Evolutionary conservation across 2,113 vertebrate genomes (phyloP).

Genomic region (Choloepus hoffmanni): DNA sequence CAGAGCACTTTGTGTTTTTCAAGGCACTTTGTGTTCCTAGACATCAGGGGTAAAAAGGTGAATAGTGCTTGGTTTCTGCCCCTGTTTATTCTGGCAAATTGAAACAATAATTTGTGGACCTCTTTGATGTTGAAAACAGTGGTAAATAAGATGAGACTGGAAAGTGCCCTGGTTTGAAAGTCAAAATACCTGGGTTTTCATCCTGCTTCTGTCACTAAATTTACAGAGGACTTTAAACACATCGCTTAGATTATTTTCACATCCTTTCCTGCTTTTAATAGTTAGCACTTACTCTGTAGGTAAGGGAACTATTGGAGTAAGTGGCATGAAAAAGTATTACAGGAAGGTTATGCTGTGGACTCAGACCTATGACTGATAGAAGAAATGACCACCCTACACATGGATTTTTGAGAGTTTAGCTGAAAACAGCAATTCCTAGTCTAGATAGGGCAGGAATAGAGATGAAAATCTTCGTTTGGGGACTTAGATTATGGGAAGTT

Average conservation of each 20-base stretch:
- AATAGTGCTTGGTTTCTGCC: not conserved
- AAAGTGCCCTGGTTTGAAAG: not conserved
- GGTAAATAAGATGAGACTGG: not conserved
- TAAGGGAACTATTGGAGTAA: not conserved
- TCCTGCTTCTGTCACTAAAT: not conserved
- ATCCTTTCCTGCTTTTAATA: not conserved
- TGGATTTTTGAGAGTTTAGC: slow-evolving; percentile 4
- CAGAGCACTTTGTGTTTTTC: not conserved
- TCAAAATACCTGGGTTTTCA: not conserved
- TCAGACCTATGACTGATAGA: not conserved
- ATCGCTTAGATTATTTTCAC: not conserved
- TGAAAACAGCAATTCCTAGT: slow-evolving; percentile 41
- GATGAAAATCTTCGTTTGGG: slow-evolving; percentile 22
- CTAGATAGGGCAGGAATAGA: slow-evolving; percentile 15
- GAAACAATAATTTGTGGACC: not conserved
- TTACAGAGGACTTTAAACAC: not conserved
- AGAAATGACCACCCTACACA: not conserved
- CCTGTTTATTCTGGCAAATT: not conserved
- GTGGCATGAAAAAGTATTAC: not conserved
- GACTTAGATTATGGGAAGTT: not conserved
- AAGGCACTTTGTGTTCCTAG: not conserved
- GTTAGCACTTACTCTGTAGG: not conserved
- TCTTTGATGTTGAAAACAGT: not conserved
- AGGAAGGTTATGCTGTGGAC: not conserved
- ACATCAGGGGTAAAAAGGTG: not conserved